Base-by-base conservation (phyloP, 2,888 invertebrate species). In the Caenorhabditis sp. region DNA sequence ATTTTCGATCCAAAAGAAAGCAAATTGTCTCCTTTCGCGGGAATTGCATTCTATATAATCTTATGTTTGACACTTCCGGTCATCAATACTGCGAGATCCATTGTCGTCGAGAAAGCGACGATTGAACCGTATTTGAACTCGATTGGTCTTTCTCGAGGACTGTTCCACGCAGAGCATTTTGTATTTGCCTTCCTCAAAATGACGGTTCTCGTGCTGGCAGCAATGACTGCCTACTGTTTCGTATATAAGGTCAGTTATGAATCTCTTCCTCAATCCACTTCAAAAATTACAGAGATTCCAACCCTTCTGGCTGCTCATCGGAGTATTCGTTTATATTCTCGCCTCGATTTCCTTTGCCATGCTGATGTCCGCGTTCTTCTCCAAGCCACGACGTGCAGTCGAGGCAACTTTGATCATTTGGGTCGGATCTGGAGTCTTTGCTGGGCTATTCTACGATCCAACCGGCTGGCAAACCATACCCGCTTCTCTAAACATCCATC, bases 61-160 rank as follows among this genome's bases (percentile, higher is more conserved):
- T 22, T 70, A 4, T 40, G 53, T 53, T 24, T 70, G 13, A 70
- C 61, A 6, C 70, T 70, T 51, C 70, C 70, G 4, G 61, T 70
- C 9, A 70, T 70, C 58, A 70, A 60, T 22, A 61, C 53, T 13
- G 61, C 35, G 4, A 15, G 70, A 20, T 53, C 51, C 9, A 40
- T 70, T 22, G 61, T 61, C 15, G 40, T 20, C 0, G 70, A 70
- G 44, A 61, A 51, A n/a, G 71, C 53, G 5, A 71, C 55, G 11
- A 47, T 71, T 18, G 26, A 70, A 53, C 70, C 70, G 18, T 70
- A 70, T 32, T 44, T 70, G 13, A 32, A 53, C 22, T 70, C 70
- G 2, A 70, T 70, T 13, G 70, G 70, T 3, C 40, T 70, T 0
- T 70, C 70, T 5, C 35, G 70, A 6, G 13, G 35, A 1, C 15